Base-by-base conservation (phyloP, 2,113 vertebrate species). In the Anthoscopus minutus region DNA sequence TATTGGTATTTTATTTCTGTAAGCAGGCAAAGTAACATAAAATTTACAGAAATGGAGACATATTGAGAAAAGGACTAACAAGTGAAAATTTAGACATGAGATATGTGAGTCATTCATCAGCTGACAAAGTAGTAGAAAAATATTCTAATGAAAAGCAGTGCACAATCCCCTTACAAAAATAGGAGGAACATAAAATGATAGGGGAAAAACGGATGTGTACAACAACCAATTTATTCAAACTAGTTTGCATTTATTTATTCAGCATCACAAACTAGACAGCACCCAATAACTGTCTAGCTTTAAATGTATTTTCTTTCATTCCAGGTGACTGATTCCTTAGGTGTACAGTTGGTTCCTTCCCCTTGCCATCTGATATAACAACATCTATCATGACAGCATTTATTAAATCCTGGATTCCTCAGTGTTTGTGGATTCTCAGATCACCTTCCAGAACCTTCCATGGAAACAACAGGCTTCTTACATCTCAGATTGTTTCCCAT, bases 401-500 rank as follows among this genome's bases (percentile, higher is more conserved):
- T 84, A 18, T 66, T 70, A 93, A 86, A 74, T 65, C 35, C 14
- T 56, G 88, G 86, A 80, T 88, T 50, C 77, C 90, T 47, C 83
- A 15, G 44, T 48, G 37, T 19, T 28, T 92, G 44, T 1, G 11
- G 69, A 69, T 58, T 35, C 65, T 93, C n/a, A 81, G 28, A 16
- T 45, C 37, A 0, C 69, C 91, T 69, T 77, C 9, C 71, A 82
- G 80, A 40, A n/a, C 71, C 13, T 64, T 96, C 66, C 86, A 86
- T 73, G 88, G 94, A 51, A 40, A n/a, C 38, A 70, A 31, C 42
- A 95, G 60, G 40, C 67, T 73, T 58, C 53, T 71, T 31, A 58
- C 65, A 21, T 97, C 98, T 51, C 92, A 97, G 33, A 97, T 98
- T 78, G 88, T 97, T 89, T 89, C 94, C 1, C 61, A 97, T 48